A percentile compares a stretch with the other conserved stretches of the same genome.
These are phyloP conservation scores for Lagorchestes hirsutus DNA, from an alignment of 2,797 vertebrate species.

Conservation along the genomic window DNA sequence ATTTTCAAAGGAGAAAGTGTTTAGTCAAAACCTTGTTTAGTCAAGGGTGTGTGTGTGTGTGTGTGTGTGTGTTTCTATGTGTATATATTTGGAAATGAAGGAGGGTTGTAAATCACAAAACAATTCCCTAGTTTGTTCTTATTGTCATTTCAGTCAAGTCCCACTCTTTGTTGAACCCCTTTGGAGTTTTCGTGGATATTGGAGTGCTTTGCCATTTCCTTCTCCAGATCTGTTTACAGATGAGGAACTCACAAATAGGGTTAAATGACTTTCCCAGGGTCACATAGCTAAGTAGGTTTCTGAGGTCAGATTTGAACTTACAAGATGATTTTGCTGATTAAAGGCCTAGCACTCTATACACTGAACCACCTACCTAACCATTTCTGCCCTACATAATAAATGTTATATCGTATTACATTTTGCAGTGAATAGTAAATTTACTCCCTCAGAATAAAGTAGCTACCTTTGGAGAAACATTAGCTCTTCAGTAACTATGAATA, in stretches of 20 bases:
- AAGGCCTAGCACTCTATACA: not conserved
- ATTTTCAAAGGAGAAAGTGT: constrained; percentile 48
- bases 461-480: too few species aligned
- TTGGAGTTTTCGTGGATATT: not conserved
- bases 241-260: not conserved
- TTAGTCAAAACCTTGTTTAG: not conserved
- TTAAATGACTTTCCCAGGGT: not conserved
- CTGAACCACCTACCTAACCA: not conserved
- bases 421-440: too few species aligned
- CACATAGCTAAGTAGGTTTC: not conserved
- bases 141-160: not conserved
- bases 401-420: too few species aligned
- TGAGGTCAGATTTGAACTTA: too few species aligned
- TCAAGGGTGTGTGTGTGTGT: not conserved
- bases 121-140: constrained; percentile 37
- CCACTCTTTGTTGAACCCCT: not conserved
- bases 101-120: constrained; percentile 67
- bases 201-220: not conserved
- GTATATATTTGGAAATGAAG: not conserved
- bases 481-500: not conserved
- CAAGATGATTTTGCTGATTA: not conserved
- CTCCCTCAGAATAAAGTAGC: too few species aligned
- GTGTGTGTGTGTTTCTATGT: not conserved
- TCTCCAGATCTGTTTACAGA: not conserved
- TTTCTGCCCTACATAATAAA: not conserved